Evolutionary conservation across 2,113 vertebrate genomes (phyloP).

Genomic region (Colistium nudipinnis): DNA sequence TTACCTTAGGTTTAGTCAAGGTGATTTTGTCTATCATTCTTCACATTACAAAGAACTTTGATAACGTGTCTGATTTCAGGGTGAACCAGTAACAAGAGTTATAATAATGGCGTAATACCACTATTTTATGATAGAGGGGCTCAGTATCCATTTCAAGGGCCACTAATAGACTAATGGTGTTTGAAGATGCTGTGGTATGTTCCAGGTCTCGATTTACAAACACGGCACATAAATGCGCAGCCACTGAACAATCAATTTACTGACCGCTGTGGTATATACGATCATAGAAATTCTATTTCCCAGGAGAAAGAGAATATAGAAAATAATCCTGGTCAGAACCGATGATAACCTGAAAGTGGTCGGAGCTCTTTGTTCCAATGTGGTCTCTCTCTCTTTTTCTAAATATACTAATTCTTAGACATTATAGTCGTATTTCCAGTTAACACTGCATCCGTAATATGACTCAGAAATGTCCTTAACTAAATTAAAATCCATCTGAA

Average conservation of each 20-base stretch:
- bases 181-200: slow-evolving; percentile 53
- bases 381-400: background rate
- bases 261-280: slow-evolving; percentile 28
- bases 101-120: slow-evolving; percentile 58
- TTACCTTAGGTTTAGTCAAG: slow-evolving; percentile 28
- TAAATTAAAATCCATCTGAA: slow-evolving; percentile 18
- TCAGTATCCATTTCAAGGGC: slow-evolving; percentile 68
- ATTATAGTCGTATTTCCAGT: background rate
- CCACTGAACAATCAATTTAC: slow-evolving; percentile 15
- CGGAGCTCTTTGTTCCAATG: slow-evolving; percentile 1
- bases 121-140: slow-evolving; percentile 46
- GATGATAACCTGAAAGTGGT: slow-evolving; percentile 5
- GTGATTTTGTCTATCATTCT: slow-evolving; percentile 38
- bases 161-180: slow-evolving; percentile 60
- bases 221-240: slow-evolving; percentile 19
- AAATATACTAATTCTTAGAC: background rate
- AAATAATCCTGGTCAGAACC: background rate
- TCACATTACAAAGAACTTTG: slow-evolving; percentile 56
- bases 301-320: slow-evolving; percentile 12
- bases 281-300: slow-evolving; percentile 7
- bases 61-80: slow-evolving; percentile 66
- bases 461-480: slow-evolving; percentile 4
- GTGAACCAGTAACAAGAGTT: slow-evolving; percentile 58
- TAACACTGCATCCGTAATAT: background rate
- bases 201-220: slow-evolving; percentile 51